Evolutionary conservation across 2,797 vertebrate species (phyloP).

Genomic region (Dendrocincla fuliginosa): DNA sequence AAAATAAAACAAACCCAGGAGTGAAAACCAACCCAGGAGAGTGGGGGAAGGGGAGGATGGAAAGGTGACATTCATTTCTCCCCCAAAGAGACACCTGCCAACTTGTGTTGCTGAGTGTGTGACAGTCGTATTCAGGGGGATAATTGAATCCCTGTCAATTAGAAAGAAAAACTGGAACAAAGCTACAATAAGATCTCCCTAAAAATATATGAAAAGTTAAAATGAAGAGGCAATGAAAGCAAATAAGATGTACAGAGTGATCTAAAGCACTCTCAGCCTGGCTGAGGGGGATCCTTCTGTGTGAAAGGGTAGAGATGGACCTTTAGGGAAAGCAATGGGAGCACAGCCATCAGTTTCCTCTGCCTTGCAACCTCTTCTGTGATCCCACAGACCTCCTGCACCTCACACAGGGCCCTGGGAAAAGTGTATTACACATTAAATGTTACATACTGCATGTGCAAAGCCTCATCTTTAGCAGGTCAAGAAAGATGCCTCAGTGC

Average conservation of each 20-base stretch:
- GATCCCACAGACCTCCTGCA: background rate
- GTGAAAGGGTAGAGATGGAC: background rate
- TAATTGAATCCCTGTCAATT: slow-evolving; percentile 55
- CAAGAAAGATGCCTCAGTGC: background rate
- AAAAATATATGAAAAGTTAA: background rate
- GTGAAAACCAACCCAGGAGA: background rate
- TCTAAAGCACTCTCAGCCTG: background rate
- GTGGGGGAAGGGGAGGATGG: background rate
- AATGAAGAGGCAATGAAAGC: background rate
- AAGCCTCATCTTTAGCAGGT: background rate
- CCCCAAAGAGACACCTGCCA: background rate
- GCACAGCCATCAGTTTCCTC: background rate
- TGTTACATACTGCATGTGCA: fast-evolving
- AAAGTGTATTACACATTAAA: fast-evolving
- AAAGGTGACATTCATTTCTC: background rate
- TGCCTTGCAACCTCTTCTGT: background rate
- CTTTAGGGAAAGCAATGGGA: background rate
- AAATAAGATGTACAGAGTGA: background rate
- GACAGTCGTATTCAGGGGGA: background rate
- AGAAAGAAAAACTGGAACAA: slow-evolving; percentile 6
- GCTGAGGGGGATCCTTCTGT: too few species aligned
- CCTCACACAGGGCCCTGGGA: background rate
- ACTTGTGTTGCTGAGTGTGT: background rate
- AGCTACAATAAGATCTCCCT: background rate
- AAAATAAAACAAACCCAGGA: background rate